Conservation (phyloP, 2,797 vertebrate species). For the Hoplostethus atlanticus region DNA sequence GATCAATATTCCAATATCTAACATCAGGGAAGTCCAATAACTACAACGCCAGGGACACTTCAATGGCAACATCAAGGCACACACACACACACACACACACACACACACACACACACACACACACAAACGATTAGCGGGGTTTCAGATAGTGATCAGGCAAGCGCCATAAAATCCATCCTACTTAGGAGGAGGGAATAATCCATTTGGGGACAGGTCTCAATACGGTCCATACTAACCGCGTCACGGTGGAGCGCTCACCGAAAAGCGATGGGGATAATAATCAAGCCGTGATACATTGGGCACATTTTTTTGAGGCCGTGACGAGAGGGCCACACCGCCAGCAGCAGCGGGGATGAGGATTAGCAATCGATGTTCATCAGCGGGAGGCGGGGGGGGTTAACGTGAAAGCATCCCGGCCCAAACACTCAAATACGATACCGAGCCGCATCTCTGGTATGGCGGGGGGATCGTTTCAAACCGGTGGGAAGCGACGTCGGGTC, state of each 20-base stretch:
- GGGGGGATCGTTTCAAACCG: too few relatives aligned
- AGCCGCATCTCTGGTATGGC: too few relatives aligned
- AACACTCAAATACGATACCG: slow-evolving; percentile 6
- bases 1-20: slow-evolving; percentile 89
- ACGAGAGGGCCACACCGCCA: slow-evolving; percentile 73
- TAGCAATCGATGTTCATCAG: slow-evolving; percentile 78
- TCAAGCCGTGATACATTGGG: slow-evolving; percentile 66
- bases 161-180: slow-evolving; percentile 84
- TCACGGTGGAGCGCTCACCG: slow-evolving; percentile 69
- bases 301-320: slow-evolving; percentile 70
- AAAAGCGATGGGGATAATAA: slow-evolving; percentile 78
- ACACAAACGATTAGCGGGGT: slow-evolving; percentile 72
- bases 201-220: slow-evolving; percentile 81
- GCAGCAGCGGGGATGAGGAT: slow-evolving; percentile 69
- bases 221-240: slow-evolving; percentile 84
- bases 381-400: too few relatives aligned
- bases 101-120: slow-evolving; percentile 30
- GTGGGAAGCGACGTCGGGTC: too few relatives aligned
- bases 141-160: slow-evolving; percentile 83
- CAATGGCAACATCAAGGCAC: slow-evolving; percentile 87
- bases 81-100: slow-evolving; percentile 31
- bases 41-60: slow-evolving; percentile 87
- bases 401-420: slow-evolving; percentile 1
- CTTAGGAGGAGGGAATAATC: slow-evolving; percentile 81
- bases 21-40: slow-evolving; percentile 88